phyloP scores from a whole-genome alignment of 2,113 vertebrate genomes.

The Butorides virescens region DNA sequence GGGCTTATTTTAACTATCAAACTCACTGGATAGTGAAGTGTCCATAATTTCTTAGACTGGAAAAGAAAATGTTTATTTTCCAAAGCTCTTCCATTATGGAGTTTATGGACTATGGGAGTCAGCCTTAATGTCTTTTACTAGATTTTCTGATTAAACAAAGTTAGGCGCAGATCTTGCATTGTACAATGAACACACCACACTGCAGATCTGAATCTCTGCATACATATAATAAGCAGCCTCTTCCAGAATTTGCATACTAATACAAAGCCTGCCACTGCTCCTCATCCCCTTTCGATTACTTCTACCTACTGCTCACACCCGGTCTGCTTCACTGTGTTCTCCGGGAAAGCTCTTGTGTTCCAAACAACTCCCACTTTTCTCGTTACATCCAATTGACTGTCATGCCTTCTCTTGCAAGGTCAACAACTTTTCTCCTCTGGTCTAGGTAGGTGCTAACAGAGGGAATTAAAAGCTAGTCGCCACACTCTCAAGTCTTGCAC shows the following conservation, averaged over 20 bases:
- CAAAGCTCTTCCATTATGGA: neutral
- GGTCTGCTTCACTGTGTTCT: neutral
- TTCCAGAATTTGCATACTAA: constrained; percentile 20
- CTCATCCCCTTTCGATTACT: neutral
- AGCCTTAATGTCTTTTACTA: neutral
- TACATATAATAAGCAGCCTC: neutral
- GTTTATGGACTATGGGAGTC: neutral
- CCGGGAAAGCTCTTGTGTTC: neutral
- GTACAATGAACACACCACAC: neutral
- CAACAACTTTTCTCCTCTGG: neutral
- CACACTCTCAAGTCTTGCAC: neutral
- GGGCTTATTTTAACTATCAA: neutral
- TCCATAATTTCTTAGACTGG: neutral
- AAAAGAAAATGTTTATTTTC: neutral
- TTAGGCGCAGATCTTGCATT: neutral
- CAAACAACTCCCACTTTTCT: neutral
- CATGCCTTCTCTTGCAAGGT: neutral
- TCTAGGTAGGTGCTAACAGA: neutral
- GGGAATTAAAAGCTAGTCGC: neutral
- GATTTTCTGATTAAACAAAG: neutral
- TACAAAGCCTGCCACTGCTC: neutral
- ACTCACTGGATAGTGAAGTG: neutral
- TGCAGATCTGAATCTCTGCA: neutral
- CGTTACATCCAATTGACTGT: neutral
- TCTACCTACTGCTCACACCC: neutral